Evolutionary conservation across 2,113 vertebrate genomes (phyloP), one percentile per base, ranked within the genome.

Genomic region (Ovibos moschatus): DNA sequence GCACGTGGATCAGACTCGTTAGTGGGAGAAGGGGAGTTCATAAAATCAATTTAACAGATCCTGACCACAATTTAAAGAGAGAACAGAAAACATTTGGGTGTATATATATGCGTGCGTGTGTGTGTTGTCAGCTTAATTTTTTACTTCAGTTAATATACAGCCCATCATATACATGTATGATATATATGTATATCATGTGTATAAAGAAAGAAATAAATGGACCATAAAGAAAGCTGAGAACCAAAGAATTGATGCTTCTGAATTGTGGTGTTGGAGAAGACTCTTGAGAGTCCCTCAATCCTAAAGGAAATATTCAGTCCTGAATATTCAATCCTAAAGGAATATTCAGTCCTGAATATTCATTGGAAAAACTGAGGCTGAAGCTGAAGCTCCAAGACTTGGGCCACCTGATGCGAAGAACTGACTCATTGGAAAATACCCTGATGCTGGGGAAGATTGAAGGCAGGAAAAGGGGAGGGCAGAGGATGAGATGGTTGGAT

Each of bases 1-100:
- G 51, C 0, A 8, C 51, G 36, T 92, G 51, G 78, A 55, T 95
- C 27, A 95, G 62, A 93, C 60, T 76, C 47, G 47, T 93, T 88
- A 91, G 47, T 27, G 16, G n/a, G 33, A 51, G 30, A 19, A 43
- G 1, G 45, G 11, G 27, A 86, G 27, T 30, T 92, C 47, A 82
- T 71, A 79, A 95, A 87, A 83, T 58, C 51, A 87, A 40, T 87
- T 45, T 64, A 94, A 28, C 36, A 88, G 57, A 71, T 81, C 27
- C 51, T n/a, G 33, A 82, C 14, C 33, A 91, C 23, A 33, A 93
- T 47, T 53, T 5, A 27, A 67, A 47, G 0, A 50, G 17, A 71
- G 45, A 83, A 47, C 6, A 92, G 27, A 87, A 87, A 89, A 57
- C 11, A 67, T 74, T n/a, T 14, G 6, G 50, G 43, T 71, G 79